A percentile compares a stretch with the other conserved stretches of the same genome.
Conservation (phyloP, 2,113 vertebrate genomes). For the Cygnus atratus region DNA sequence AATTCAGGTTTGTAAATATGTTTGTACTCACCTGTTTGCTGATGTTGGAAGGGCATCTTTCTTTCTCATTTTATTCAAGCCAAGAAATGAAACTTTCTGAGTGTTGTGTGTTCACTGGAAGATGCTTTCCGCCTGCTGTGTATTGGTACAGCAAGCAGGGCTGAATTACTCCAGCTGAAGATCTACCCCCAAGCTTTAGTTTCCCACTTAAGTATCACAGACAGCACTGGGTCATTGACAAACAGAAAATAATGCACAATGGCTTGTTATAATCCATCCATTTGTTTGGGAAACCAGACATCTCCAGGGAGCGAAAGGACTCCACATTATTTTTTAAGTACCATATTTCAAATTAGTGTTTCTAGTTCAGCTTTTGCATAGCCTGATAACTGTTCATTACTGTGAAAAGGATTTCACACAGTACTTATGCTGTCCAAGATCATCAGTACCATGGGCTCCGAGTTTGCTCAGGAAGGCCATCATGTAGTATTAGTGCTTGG, state of each 20-base stretch:
- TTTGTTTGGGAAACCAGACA: not conserved
- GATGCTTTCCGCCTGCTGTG: not conserved
- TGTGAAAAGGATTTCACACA: not conserved
- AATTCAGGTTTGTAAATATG: not conserved
- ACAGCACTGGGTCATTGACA: not conserved
- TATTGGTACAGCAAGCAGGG: rapidly evolving
- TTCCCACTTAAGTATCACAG: not conserved
- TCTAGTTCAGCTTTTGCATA: not conserved
- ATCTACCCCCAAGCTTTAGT: not conserved
- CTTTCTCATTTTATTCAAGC: not conserved
- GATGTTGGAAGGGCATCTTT: not conserved
- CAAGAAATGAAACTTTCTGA: not conserved
- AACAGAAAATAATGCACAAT: conserved; percentile 16
- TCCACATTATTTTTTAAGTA: not conserved
- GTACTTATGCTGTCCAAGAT: not conserved
- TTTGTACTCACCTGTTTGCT: not conserved
- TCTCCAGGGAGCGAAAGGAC: not conserved
- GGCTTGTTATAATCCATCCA: not conserved
- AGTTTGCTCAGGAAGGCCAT: not conserved
- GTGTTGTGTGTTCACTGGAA: not conserved
- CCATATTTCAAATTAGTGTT: rapidly evolving
- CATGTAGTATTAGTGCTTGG: rapidly evolving
- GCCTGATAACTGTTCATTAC: not conserved
- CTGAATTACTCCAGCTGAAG: not conserved
- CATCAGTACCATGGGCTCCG: not conserved